Evolutionary conservation across 2,888 invertebrate genomes (phyloP), one percentile per base, ranked within the genome.

Genomic region (Eupeodes luniger): DNA sequence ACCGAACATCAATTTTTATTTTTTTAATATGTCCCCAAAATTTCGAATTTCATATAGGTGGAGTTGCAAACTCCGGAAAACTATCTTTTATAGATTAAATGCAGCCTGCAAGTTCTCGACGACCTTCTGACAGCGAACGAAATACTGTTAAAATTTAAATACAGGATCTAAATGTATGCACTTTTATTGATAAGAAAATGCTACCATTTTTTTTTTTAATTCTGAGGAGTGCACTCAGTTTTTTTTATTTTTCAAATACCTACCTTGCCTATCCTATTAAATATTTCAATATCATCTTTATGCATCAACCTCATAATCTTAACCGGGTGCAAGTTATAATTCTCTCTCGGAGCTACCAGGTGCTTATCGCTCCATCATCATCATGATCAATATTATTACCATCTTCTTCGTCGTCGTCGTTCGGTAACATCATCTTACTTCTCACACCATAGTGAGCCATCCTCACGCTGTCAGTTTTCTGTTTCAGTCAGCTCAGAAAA

Each of bases 361-460:
- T 82, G 82, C 57, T 79, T 86, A 86, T 85, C 85, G 78, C 74
- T n/a, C 57, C 67, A 75, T 82, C 85, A 82, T 75, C 57, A 78
- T 85, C 78, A 78, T 79, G 62, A 86, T 82, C 69, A 78, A 70
- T 70, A 82, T 75, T 82, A 81, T 85, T 55, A 64, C 69, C 51
- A 79, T 75, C 59, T 27, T 47, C 75, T 5, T 77, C 66, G 66
- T 44, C 19, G n/a, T 40, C 40, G 62, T 62, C 11, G 62, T 12
- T 2, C 81, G 78, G 74, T 55, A 74, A 69, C 74, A 74, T 86
- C 82, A 86, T 82, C 82, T 79, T 78, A 75, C 85, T 78, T 82
- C 82, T 79, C 82, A 75, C 85, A 81, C 78, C 82, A 44, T n/a
- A 85, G 78, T 79, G 82, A 40, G 82, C 85, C 82, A 82, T 86